A percentile compares a stretch with the other conserved stretches of the same genome.
These are phyloP conservation scores for Tricholaema leucomelas DNA, from an alignment of 2,113 vertebrate species.

Conservation along the genomic window DNA sequence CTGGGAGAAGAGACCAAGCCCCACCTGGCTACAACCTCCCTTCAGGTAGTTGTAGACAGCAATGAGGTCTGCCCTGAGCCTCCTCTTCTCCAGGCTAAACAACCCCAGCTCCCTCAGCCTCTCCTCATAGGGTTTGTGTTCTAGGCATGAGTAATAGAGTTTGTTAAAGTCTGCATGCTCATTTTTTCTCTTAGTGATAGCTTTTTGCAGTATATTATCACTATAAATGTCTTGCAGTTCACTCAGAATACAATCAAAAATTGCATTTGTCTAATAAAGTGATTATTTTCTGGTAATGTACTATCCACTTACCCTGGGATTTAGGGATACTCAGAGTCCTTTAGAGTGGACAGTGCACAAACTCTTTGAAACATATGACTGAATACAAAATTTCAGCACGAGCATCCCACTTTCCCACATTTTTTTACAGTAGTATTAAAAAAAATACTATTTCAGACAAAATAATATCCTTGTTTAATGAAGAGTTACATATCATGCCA, in stretches of 20 bases:
- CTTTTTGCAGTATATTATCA: background rate
- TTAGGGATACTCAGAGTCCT: background rate
- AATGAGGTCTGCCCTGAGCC: too few species aligned
- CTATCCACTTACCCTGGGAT: rapidly evolving
- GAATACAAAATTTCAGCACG: background rate
- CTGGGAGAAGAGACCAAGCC: too few species aligned
- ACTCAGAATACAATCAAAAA: background rate
- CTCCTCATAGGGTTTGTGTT: too few species aligned
- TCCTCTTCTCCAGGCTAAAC: too few species aligned
- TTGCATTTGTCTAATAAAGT: background rate
- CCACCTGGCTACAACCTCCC: too few species aligned
- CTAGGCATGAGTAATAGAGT: background rate
- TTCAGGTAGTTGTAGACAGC: too few species aligned
- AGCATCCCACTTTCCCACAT: background rate
- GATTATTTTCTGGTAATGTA: background rate
- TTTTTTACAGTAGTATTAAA: background rate
- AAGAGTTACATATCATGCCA: background rate
- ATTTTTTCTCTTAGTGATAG: background rate
- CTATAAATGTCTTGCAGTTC: background rate
- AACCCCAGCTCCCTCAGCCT: too few species aligned
- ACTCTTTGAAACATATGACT: background rate
- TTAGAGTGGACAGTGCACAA: background rate
- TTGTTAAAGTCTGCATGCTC: background rate
- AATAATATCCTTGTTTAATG: background rate
- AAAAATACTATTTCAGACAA: background rate